A percentile compares a stretch with the other conserved stretches of the same genome.
phyloP scores from a whole-genome alignment of 1,140 invertebrate genomes.

The Cepaea nemoralis region DNA sequence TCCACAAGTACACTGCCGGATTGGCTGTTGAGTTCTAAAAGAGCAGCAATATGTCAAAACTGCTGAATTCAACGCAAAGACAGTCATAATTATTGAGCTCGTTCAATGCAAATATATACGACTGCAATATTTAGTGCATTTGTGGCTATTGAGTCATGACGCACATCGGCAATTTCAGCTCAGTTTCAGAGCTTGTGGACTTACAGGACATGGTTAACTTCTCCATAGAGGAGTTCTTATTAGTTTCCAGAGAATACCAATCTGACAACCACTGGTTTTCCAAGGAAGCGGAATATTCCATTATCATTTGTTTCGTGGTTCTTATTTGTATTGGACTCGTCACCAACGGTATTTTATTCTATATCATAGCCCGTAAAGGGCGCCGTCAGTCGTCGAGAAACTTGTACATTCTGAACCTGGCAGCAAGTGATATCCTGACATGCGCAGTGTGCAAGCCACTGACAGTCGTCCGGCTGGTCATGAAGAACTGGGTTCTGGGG shows the following conservation, averaged over 20 bases:
- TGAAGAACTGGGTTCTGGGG: constrained; percentile 70
- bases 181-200: constrained; percentile 37
- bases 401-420: constrained; percentile 72
- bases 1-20: no score
- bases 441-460: constrained; percentile 68
- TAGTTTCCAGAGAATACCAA: constrained; percentile 42
- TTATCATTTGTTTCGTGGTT: constrained; percentile 68
- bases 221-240: constrained; percentile 45
- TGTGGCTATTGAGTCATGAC: background rate
- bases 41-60: no score
- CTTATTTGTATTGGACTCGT: constrained; percentile 70
- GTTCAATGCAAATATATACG: no score
- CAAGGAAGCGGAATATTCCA: constrained; percentile 47
- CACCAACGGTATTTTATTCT: constrained; percentile 71
- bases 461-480: constrained; percentile 61
- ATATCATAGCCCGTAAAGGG: constrained; percentile 67
- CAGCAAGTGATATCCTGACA: constrained; percentile 70
- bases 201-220: constrained; percentile 33
- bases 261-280: constrained; percentile 47
- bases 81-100: no score
- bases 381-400: constrained; percentile 68
- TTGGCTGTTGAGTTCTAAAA: no score
- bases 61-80: no score
- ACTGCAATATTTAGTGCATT: background rate
- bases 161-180: background rate